phyloP scores from a whole-genome alignment of 2,888 invertebrate species.

The Lithosia quadra region DNA sequence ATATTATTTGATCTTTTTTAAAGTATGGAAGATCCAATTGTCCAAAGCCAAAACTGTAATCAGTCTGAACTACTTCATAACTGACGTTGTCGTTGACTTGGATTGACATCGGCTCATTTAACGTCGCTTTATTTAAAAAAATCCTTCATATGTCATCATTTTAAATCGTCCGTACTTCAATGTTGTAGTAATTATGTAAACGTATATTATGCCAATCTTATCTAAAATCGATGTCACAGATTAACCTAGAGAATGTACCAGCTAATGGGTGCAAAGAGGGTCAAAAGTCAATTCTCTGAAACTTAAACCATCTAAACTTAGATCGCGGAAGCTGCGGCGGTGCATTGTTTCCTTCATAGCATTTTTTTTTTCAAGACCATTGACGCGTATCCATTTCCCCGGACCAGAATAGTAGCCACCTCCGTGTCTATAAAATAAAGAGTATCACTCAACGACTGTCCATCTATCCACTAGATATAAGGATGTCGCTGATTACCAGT shows the following conservation, averaged over 20 bases:
- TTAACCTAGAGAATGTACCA: background rate
- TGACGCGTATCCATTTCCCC: constrained; percentile 85
- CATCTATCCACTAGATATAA: constrained; percentile 73
- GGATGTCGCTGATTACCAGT: constrained; percentile 80
- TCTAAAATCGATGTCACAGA: constrained; percentile 29
- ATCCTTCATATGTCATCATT: background rate
- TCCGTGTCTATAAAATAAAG: constrained; percentile 81
- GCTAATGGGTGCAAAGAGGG: constrained; percentile 40
- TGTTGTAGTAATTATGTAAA: background rate
- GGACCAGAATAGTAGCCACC: constrained; percentile 74
- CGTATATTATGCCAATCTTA: background rate
- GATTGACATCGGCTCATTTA: constrained; percentile 23
- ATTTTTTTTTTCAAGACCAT: constrained; percentile 76
- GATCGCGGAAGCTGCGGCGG: constrained; percentile 69
- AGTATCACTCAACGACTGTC: constrained; percentile 78
- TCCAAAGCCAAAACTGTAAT: background rate
- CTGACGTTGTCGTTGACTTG: background rate
- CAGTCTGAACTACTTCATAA: background rate
- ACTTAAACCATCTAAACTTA: constrained; percentile 77
- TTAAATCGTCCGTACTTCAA: background rate
- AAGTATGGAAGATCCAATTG: background rate
- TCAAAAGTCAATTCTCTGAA: constrained; percentile 59
- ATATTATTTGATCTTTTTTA: background rate
- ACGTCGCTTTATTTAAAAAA: constrained; percentile 23
- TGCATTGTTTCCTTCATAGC: constrained; percentile 73